Evolutionary conservation across 2,888 invertebrate species (phyloP), one percentile per base, ranked within the genome.

Genomic region (Caenorhabditis auriculariae): DNA sequence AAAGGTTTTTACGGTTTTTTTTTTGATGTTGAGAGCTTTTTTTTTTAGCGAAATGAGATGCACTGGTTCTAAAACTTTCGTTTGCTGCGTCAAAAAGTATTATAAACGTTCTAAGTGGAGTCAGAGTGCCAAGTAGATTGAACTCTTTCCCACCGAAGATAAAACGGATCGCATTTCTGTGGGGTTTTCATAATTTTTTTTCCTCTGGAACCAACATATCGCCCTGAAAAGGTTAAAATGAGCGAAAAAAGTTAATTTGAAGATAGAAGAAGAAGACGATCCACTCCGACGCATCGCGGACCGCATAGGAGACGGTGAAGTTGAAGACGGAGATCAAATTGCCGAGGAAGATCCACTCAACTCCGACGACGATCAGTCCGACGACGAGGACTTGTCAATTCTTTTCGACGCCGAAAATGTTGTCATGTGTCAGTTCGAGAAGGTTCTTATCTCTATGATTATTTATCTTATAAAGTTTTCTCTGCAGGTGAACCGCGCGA

Each of bases 361-460:
- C 49, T 79, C 79, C 9, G 75, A 64, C 24, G 79, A 77, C 41
- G 76, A 77, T 49, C 77, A 78, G 26, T 50, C 57, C 7, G 94
- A 94, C 46, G 87, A 87, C 58, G 95, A 94, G 80, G 87, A 87
- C 60, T 91, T 93, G 82, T 74, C 89, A 64, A 94, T 95, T 83
- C 87, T 96, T 82, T 98, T 96, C 85, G 96, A 98, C 79, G 94
- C 96, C 39, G 96, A 98, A 76, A 96, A 98, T 86, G 95, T 98
- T 56, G 93, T 99, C 63, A 96, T 98, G 59, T 99, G 98, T 84
- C 98, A 98, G 84, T 98, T 96, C 85, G 98, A 98, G 85, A 98
- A 98, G 87, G 91, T 91, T 35, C 6, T 42, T 24, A 7, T 19
- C 6, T 27, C 12, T 27, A 15, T 9, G 9, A 32, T 12, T 12